Evolutionary conservation across 64 coral and sea anemone genomes (phyloP).

Genomic region (Pachyseris speciosa): DNA sequence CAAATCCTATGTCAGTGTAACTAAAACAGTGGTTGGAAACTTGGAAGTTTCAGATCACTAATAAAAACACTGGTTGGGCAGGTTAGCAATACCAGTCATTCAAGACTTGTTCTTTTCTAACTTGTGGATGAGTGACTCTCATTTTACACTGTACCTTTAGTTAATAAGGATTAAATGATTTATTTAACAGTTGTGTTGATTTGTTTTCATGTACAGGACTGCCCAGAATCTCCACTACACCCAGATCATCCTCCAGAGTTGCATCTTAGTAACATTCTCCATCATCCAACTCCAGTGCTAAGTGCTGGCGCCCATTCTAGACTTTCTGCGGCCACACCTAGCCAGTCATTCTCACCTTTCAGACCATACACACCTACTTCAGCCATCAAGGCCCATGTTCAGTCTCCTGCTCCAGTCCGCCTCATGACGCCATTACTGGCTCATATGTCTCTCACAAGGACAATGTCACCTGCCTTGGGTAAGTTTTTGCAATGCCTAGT

Average conservation of each 20-base stretch:
- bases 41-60: no score
- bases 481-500: conserved; percentile 33
- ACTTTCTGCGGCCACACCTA: conserved; percentile 74
- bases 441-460: conserved; percentile 56
- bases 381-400: conserved; percentile 44
- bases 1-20: no score
- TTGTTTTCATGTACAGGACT: conserved; percentile 54
- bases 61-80: no score
- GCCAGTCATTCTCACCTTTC: conserved; percentile 70
- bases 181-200: no score
- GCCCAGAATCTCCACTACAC: conserved; percentile 66
- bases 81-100: no score
- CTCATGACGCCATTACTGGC: conserved; percentile 73
- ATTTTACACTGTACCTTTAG: no score
- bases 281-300: conserved; percentile 80
- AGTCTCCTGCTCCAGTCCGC: conserved; percentile 72
- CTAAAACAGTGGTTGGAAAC: no score
- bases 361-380: conserved; percentile 57
- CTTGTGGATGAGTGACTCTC: no score
- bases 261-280: conserved; percentile 47
- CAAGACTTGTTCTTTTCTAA: no score
- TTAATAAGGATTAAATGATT: no score
- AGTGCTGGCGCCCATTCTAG: conserved; percentile 71
- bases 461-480: conserved; percentile 77
- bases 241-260: conserved; percentile 42